Evolutionary conservation across 1,140 invertebrate species (phyloP).

Genomic region (Euglossa dilemma): DNA sequence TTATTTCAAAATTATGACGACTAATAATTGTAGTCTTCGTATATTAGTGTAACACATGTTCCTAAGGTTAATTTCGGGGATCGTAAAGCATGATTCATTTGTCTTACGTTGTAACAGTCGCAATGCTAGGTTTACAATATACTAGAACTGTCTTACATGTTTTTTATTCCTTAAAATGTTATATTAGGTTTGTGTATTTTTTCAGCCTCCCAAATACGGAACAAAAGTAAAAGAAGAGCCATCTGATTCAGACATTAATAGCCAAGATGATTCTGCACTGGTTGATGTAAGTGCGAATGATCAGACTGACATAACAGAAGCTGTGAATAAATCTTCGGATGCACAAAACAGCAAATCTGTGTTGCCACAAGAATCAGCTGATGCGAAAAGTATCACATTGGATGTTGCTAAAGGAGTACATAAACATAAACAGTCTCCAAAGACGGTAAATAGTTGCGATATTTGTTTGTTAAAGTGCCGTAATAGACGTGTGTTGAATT

Average conservation of each 20-base stretch:
- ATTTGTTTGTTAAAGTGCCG: background rate
- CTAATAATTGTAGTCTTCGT: no score
- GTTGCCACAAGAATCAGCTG: background rate
- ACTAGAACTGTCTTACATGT: background rate
- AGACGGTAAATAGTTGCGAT: background rate
- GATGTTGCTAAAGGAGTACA: background rate
- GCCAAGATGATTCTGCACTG: background rate
- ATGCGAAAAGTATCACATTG: background rate
- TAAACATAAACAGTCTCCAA: background rate
- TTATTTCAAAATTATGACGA: no score
- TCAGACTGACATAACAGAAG: background rate
- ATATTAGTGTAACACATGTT: no score
- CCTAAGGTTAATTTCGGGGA: no score
- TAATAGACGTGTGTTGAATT: no score
- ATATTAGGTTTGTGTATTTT: slow-evolving; percentile 38
- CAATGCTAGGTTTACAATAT: no score
- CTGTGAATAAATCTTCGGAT: background rate
- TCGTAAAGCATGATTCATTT: no score
- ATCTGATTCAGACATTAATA: background rate
- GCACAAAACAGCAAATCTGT: background rate
- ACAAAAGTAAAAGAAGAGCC: slow-evolving; percentile 40
- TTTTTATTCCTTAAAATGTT: background rate
- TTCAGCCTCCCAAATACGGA: slow-evolving; percentile 32
- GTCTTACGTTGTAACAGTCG: no score
- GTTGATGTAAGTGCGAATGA: no score